Evolutionary conservation across 2,888 invertebrate species (phyloP).

Genomic region (Strigamia crassipes): DNA sequence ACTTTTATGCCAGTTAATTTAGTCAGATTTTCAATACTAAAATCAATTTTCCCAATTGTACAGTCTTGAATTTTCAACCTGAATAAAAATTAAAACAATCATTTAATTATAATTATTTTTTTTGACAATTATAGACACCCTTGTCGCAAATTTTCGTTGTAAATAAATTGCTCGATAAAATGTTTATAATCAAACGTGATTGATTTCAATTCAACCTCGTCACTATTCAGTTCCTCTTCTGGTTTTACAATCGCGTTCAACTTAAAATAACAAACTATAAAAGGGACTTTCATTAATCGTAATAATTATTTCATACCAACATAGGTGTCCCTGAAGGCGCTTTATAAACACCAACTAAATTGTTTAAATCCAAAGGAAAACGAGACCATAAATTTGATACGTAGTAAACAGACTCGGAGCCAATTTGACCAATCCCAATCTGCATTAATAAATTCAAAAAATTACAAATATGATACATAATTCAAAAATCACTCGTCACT

Average conservation of each 20-base stretch:
- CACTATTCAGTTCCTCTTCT: not conserved
- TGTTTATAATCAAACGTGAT: not conserved
- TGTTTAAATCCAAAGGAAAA: not conserved
- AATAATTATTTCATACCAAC: not conserved
- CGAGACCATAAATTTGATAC: not conserved
- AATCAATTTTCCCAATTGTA: not conserved
- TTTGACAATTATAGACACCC: not conserved
- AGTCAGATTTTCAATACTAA: not conserved
- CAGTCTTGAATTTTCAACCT: not conserved
- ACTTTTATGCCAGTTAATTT: not conserved
- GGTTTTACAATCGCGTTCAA: not conserved
- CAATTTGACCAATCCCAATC: conserved; percentile 33
- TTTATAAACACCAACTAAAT: not conserved
- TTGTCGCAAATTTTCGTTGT: not conserved
- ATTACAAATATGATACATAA: not conserved
- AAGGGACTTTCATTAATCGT: not conserved
- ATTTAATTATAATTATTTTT: not conserved
- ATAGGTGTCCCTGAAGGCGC: not conserved
- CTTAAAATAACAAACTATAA: not conserved
- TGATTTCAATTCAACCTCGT: not conserved
- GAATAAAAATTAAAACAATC: not conserved
- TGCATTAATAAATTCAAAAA: not conserved
- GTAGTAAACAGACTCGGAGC: not conserved
- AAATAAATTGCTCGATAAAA: conserved; percentile 4
- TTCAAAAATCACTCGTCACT: not conserved